These are phyloP conservation scores for Choloepus hoffmanni DNA, from an alignment of 2,113 vertebrate species.

Conservation along the genomic window DNA sequence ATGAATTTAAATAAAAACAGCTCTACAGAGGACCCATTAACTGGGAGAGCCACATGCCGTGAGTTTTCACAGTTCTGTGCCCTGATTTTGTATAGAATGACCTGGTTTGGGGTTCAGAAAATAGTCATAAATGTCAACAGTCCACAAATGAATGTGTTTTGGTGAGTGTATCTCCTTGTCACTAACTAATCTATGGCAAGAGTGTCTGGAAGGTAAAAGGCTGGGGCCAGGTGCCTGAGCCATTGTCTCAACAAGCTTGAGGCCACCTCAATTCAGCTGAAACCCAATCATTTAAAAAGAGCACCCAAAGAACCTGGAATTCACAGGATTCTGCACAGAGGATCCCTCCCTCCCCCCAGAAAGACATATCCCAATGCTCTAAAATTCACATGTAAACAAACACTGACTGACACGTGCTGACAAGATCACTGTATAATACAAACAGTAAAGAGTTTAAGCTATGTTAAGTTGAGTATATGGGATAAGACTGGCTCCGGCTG, in stretches of 20 bases:
- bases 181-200: accelerated
- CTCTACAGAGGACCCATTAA: background rate
- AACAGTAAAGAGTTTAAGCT: background rate
- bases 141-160: background rate
- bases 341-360: background rate
- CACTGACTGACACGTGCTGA: background rate
- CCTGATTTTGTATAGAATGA: background rate
- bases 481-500: background rate
- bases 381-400: background rate
- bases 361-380: background rate
- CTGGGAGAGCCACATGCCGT: background rate
- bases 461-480: background rate
- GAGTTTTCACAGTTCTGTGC: background rate
- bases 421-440: background rate
- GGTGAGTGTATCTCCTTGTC: background rate
- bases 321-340: background rate
- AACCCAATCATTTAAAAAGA: background rate
- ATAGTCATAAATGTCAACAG: background rate
- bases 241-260: background rate
- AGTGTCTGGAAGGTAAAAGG: background rate
- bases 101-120: background rate
- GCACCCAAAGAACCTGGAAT: background rate
- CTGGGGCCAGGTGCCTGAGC: too few relatives aligned
- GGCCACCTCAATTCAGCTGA: background rate
- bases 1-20: background rate